phyloP scores from a whole-genome alignment of 2,888 invertebrate genomes.

The Subacronicta megacephala region DNA sequence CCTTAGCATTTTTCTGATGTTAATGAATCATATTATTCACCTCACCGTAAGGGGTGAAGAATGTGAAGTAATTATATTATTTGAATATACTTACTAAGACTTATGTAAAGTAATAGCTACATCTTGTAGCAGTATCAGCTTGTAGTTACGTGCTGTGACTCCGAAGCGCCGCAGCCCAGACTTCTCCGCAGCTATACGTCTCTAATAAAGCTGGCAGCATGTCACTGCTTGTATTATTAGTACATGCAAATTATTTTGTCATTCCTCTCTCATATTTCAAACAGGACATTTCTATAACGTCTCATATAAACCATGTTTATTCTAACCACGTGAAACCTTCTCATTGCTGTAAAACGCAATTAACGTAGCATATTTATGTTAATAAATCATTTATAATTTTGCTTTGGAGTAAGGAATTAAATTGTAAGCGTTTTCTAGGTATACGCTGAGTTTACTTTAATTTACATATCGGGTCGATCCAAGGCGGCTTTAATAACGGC shows the following conservation, averaged over 20 bases:
- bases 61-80: not conserved
- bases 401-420: conserved; percentile 32
- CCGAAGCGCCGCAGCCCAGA: conserved; percentile 31
- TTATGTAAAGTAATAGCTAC: conserved; percentile 69
- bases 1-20: too few relatives aligned
- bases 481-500: conserved; percentile 47
- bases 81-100: conserved; percentile 28
- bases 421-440: conserved; percentile 36
- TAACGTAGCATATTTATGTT: conserved; percentile 24
- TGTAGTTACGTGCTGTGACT: conserved; percentile 68
- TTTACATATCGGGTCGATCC: conserved; percentile 33
- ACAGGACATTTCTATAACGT: conserved; percentile 22
- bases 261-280: conserved; percentile 47
- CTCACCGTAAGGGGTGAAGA: not conserved
- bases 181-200: conserved; percentile 21
- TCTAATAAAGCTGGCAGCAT: conserved; percentile 47
- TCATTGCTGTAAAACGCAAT: conserved; percentile 20
- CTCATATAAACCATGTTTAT: conserved; percentile 22
- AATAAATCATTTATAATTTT: conserved; percentile 37
- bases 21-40: too few relatives aligned
- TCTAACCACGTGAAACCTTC: conserved; percentile 26
- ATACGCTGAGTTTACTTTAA: conserved; percentile 33
- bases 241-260: conserved; percentile 60
- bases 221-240: conserved; percentile 48
- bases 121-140: conserved; percentile 57